Evolutionary conservation across 2,888 invertebrate species (phyloP).

Genomic region (Temnothorax rugatulus): DNA sequence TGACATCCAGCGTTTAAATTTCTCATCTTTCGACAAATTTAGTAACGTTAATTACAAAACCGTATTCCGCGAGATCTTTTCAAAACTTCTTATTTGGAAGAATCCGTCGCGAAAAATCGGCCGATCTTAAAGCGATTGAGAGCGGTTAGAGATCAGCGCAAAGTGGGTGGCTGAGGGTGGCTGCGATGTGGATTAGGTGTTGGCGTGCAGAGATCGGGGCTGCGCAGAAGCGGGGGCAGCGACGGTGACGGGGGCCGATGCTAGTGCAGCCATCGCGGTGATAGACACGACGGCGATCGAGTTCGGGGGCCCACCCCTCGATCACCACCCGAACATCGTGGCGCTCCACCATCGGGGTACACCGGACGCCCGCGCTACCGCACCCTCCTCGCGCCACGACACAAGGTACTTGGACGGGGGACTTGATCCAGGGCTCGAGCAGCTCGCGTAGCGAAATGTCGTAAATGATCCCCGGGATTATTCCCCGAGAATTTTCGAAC

Average conservation of each 20-base stretch:
- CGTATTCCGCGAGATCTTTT: not conserved
- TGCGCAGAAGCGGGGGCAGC: slow-evolving; percentile 70
- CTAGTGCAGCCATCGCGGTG: slow-evolving; percentile 73
- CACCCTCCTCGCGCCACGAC: slow-evolving; percentile 82
- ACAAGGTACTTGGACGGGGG: slow-evolving; percentile 79
- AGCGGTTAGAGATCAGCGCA: slow-evolving; percentile 31
- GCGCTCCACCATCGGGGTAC: slow-evolving; percentile 77
- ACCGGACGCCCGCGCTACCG: slow-evolving; percentile 80
- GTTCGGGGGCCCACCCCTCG: slow-evolving; percentile 70
- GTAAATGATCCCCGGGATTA: not conserved
- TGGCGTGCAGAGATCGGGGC: slow-evolving; percentile 82
- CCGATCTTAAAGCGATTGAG: not conserved
- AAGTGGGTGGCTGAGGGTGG: slow-evolving; percentile 82
- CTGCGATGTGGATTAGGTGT: slow-evolving; percentile 84
- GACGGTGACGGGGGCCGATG: slow-evolving; percentile 48
- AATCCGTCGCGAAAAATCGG: not conserved
- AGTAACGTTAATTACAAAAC: not conserved
- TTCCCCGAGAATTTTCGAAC: not conserved
- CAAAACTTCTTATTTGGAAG: no score
- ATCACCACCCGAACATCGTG: slow-evolving; percentile 64
- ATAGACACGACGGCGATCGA: slow-evolving; percentile 73
- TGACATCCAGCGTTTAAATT: not conserved
- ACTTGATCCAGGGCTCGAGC: not conserved
- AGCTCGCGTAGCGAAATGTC: not conserved
- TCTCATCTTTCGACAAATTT: not conserved